Base-by-base conservation (phyloP, 2,797 vertebrate species). In the Neoniphon sammara region DNA sequence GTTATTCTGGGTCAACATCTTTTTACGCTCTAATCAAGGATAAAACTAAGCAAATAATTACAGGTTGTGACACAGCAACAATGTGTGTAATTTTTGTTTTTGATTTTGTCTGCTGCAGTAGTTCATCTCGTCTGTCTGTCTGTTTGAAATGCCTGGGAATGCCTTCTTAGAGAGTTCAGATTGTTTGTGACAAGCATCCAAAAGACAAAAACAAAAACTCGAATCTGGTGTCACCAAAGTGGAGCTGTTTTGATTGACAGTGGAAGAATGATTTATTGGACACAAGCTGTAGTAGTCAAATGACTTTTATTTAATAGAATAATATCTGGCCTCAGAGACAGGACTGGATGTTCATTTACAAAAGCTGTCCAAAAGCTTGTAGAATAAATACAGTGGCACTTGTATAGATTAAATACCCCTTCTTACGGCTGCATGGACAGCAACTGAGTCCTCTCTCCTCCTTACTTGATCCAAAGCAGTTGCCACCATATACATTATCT, bases 401-500 rank as follows among this genome's bases (percentile, higher is more conserved):
- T 44, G 42, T 62, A 79, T 66, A 55, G 52, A 62, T 65, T 62
- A 75, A 78, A n/a, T 68, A 55, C 18, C 7, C 4, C 1, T 49
- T 53, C 55, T 60, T 42, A 31, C 15, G 46, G 73, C 27, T 0
- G 0, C 47, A 52, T 25, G 62, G 62, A 42, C 57, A 23, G 49
- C 66, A 17, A 27, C 55, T 57, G 7, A 72, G 55, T 54, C 25
- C 49, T 63, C 31, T 53, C 47, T 3, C 78, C 15, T 44, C 42
- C 31, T 85, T 42, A 84, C 80, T 74, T 59, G 71, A 81, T 81
- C 78, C 63, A 58, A 70, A 78, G 44, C 47, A 27, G 64, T 74
- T 61, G 59, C 76, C 42, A 39, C 70, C 54, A 53, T 14, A 8
- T 57, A 21, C 49, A 14, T 55, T 36, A 66, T 87, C 75, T 50